phyloP scores from a whole-genome alignment of 2,113 vertebrate species.

The Archocentrus centrarchus region DNA sequence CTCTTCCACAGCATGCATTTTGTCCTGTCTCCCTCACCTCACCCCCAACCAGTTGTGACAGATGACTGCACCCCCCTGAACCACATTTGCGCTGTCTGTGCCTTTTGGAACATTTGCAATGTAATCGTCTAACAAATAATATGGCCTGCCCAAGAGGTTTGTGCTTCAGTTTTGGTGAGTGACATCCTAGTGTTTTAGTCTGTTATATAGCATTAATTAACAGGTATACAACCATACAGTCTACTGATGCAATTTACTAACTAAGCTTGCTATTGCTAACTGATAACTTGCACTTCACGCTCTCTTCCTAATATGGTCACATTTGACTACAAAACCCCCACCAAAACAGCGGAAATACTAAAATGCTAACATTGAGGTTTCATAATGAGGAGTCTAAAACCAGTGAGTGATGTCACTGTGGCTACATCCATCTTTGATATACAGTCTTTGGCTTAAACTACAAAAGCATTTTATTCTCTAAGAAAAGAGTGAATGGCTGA shows the following conservation, averaged over 20 bases:
- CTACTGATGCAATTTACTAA: background rate
- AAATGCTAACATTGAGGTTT: background rate
- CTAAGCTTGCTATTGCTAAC: background rate
- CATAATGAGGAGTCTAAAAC: background rate
- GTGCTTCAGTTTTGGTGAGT: background rate
- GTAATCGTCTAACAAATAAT: background rate
- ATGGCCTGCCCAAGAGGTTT: background rate
- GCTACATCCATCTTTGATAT: slow-evolving; percentile 5
- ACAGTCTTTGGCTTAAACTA: background rate
- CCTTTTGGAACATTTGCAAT: background rate
- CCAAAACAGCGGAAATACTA: background rate
- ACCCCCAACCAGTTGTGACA: too few relatives aligned
- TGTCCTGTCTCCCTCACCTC: too few relatives aligned
- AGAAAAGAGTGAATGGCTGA: background rate
- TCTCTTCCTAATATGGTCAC: background rate
- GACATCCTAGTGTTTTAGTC: background rate
- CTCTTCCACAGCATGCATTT: too few relatives aligned
- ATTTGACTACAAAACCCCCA: background rate
- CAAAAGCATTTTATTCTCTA: background rate
- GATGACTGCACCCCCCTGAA: too few relatives aligned
- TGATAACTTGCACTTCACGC: background rate
- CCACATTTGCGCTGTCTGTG: background rate
- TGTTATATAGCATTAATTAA: background rate
- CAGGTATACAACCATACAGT: background rate
- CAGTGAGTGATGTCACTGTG: background rate